phyloP scores from a whole-genome alignment of 2,797 vertebrate genomes.

The Typhlichthys eigenmanni region DNA sequence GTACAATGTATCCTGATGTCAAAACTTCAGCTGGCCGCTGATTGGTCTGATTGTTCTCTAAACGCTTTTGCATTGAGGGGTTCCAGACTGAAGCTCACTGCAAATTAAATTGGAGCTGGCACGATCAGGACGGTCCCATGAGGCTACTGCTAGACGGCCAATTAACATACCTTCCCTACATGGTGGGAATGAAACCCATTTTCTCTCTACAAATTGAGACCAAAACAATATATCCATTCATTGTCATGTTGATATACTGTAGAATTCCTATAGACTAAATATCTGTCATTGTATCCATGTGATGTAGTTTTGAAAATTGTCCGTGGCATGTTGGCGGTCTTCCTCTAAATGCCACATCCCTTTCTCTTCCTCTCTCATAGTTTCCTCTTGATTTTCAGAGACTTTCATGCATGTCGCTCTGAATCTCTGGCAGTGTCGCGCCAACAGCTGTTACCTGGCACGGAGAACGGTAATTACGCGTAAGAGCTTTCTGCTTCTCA shows the following conservation, averaged over 20 bases:
- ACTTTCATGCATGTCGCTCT: conserved; percentile 30
- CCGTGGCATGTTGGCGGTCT: neutral
- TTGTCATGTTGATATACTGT: neutral
- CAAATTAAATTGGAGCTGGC: too few relatives aligned
- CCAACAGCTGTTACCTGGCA: conserved; percentile 68
- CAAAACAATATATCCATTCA: too few relatives aligned
- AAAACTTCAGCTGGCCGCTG: too few relatives aligned
- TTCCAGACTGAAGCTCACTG: too few relatives aligned
- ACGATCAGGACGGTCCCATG: too few relatives aligned
- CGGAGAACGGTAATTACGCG: conserved; percentile 67
- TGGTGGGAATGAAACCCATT: too few relatives aligned
- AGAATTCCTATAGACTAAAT: neutral
- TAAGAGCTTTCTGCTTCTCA: conserved; percentile 70
- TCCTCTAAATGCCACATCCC: neutral
- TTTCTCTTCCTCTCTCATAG: neutral
- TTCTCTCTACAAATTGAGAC: too few relatives aligned
- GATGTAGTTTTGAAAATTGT: neutral
- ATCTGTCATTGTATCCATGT: neutral
- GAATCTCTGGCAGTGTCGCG: conserved; percentile 40
- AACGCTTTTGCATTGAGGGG: too few relatives aligned
- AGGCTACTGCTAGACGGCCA: too few relatives aligned
- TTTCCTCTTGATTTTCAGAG: neutral
- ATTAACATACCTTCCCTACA: too few relatives aligned
- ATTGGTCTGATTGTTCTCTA: too few relatives aligned
- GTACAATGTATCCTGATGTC: too few relatives aligned